Evolutionary conservation across 1,140 invertebrate genomes (phyloP).

Genomic region (Uloborus diversus): DNA sequence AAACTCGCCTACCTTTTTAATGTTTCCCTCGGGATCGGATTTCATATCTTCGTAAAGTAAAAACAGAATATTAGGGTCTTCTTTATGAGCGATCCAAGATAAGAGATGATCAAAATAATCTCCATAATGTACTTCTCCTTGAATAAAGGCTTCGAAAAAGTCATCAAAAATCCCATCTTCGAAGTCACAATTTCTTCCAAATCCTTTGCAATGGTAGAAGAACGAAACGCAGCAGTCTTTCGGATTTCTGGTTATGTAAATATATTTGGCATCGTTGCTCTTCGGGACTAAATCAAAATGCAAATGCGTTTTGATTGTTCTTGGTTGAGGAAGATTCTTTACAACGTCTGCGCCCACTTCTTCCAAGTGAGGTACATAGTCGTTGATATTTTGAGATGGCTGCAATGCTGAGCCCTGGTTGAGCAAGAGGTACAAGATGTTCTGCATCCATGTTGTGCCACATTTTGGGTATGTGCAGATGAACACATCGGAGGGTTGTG

Average conservation of each 20-base stretch:
- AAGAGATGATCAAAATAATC: constrained; percentile 41
- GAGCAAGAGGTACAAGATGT: not conserved
- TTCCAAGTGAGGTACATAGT: not conserved
- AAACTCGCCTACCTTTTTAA: constrained; percentile 66
- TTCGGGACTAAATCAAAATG: constrained; percentile 6
- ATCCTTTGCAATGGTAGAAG: constrained; percentile 12
- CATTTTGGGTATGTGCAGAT: not conserved
- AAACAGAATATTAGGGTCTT: constrained; percentile 77
- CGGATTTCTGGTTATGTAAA: constrained; percentile 30
- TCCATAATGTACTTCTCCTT: constrained; percentile 28
- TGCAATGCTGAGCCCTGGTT: not conserved
- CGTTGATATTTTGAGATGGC: not conserved
- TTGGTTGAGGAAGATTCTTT: not conserved
- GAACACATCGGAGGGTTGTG: not conserved
- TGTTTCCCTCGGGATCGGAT: constrained; percentile 66
- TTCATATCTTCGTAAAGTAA: constrained; percentile 83
- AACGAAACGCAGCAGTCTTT: constrained; percentile 34
- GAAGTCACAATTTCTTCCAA: not conserved
- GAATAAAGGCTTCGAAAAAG: constrained; percentile 18
- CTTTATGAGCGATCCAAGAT: constrained; percentile 58
- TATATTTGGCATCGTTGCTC: constrained; percentile 23
- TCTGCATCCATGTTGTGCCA: not conserved
- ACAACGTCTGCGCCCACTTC: not conserved
- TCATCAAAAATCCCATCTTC: not conserved
- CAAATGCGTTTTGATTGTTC: constrained; percentile 12